These are phyloP conservation scores for Stictonetta naevosa DNA, from an alignment of 2,113 vertebrate genomes.

Conservation along the genomic window DNA sequence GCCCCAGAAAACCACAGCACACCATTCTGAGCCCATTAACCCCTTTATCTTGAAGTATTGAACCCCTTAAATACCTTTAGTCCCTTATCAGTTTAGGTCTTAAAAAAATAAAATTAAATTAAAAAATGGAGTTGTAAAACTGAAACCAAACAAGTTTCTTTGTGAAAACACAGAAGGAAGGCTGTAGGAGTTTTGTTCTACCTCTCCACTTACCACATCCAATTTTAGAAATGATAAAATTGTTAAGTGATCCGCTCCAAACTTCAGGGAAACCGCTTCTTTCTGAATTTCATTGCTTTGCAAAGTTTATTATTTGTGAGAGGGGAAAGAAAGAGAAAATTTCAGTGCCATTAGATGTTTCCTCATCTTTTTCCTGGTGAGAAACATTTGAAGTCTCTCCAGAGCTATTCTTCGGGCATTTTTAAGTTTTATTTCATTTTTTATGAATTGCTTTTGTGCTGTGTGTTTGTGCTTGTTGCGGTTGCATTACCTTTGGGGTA, in stretches of 20 bases:
- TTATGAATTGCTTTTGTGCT: not conserved
- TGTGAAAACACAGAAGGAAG: not conserved
- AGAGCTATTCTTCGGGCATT: not conserved
- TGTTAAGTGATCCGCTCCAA: not conserved
- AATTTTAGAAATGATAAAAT: not conserved
- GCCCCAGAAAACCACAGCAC: not conserved
- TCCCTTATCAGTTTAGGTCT: not conserved
- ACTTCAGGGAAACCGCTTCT: not conserved
- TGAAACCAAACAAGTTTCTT: not conserved
- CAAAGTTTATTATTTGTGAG: not conserved
- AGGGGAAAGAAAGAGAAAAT: not conserved
- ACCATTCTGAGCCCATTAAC: not conserved
- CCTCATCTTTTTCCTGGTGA: not conserved
- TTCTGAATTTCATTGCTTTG: not conserved
- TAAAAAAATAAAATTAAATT: no score
- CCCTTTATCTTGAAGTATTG: not conserved
- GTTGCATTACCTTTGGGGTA: not conserved
- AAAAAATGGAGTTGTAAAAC: not conserved
- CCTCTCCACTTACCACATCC: not conserved
- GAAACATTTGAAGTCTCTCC: not conserved
- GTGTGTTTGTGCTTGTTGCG: not conserved
- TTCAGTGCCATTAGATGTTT: not conserved
- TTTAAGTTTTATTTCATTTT: not conserved
- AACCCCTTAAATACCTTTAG: not conserved
- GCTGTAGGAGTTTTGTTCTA: not conserved